Base-by-base conservation (phyloP, 1,140 invertebrate species). In the Euschistus heros region DNA sequence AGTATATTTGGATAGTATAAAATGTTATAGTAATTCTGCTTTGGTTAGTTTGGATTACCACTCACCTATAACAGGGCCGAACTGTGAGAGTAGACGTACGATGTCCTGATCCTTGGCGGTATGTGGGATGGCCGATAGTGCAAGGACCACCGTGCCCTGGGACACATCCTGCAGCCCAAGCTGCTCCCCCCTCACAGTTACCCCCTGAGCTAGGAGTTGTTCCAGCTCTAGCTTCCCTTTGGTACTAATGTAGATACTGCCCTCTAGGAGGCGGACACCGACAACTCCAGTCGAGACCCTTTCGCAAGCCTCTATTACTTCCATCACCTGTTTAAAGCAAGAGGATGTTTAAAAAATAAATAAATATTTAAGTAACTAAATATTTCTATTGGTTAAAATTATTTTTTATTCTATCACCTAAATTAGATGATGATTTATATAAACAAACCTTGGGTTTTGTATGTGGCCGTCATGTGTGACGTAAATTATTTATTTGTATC, bases 131-230 rank as follows among this genome's bases (percentile, higher is more conserved):
- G 63, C 67, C 0, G 63, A 65, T 44, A 68, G 30, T 3, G 67
- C 67, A 0, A 68, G 18, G 33, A 68, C 67, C 18, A 68, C 50
- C 18, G 67, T 68, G 5, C 67, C 67, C 37, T 65, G 67, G 18
- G 47, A 59, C 15, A 68, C 64, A 26, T 68, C 67, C 14, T 65
- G 37, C 13, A 68, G 50, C 0, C 8, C 22, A 6, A 68, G 22
- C 10, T 18, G 22, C 3, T 42, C 44, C 20, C 60, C 64, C 15
- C 67, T 46, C 2, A 68, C 13, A 2, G 5, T 46, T 10, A 68
- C 14, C 2, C 63, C 63, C 3, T 10, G 17, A 7, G 20, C 30
- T 2, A 68, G 24, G 4, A 64, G 42, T 5, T 44, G 33, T 4
- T 55, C 64, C 26, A 68, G 47, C 10, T 27, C 42, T 4, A 17